Conservation (phyloP, 2,113 vertebrate genomes). For the Oreotrochilus melanogaster region DNA sequence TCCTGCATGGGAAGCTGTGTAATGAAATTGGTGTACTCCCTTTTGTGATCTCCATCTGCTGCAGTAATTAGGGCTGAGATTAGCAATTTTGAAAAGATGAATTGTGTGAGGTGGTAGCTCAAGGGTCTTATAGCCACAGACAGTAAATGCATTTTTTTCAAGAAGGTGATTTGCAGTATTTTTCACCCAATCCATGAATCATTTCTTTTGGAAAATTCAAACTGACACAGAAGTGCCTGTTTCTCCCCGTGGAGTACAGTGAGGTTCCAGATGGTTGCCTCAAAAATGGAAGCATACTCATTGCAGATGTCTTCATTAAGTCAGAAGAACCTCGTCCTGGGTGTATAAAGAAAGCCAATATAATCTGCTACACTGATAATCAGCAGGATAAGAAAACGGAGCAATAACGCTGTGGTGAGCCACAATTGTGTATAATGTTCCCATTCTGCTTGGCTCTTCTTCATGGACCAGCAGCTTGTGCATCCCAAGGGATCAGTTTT, state of each 20-base stretch:
- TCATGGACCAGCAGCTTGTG: neutral
- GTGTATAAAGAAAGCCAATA: neutral
- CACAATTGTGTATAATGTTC: neutral
- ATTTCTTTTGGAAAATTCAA: neutral
- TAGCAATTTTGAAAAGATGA: neutral
- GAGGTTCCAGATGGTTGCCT: neutral
- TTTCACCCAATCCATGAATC: neutral
- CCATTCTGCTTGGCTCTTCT: neutral
- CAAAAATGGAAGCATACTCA: neutral
- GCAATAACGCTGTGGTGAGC: neutral
- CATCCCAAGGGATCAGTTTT: neutral
- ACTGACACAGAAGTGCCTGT: neutral
- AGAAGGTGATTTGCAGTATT: neutral
- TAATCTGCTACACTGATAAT: neutral
- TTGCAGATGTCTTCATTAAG: neutral
- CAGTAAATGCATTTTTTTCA: neutral
- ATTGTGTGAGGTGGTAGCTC: neutral
- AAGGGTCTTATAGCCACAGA: neutral
- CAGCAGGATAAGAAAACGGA: neutral
- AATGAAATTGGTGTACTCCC: neutral
- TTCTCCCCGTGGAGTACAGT: neutral
- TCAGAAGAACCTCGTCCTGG: neutral
- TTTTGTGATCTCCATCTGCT: neutral
- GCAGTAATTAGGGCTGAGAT: neutral
- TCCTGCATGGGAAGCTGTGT: neutral